Evolutionary conservation across 2,113 vertebrate genomes (phyloP), one percentile per base, ranked within the genome.

Genomic region (Pipa parva): DNA sequence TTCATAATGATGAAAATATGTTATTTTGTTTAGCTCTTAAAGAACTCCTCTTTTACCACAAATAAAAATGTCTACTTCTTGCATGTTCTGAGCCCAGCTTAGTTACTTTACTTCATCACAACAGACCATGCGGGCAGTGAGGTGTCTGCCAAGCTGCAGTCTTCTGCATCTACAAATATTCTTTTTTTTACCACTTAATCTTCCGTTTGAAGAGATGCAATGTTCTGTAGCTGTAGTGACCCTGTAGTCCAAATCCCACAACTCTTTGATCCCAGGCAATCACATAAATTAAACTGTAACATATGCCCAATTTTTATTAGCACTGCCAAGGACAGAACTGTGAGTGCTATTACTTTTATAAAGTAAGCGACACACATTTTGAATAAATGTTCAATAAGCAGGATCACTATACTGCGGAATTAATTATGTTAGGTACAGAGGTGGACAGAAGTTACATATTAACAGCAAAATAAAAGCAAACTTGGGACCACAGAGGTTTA

Each of bases 231-330:
- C 46, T 22, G 18, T 49, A 20, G 18, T 39, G 62, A 65, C 48
- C 61, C 61, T 11, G 33, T 39, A 20, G 25, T 55, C 51, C 51
- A 45, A 56, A 56, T 65, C 51, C 51, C 3, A 42, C 17, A 13
- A 22, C 15, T 42, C 63, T 65, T 54, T 65, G 25, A 65, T 65
- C 63, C 21, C 21, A 18, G 18, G 51, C 36, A 45, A 26, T 20
- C 24, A 45, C 63, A 56, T 64, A 65, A 65, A 65, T 39, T 56
- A 25, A 24, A 20, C 36, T 65, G 37, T 56, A 65, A 46, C 33
- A 42, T 26, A 55, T 45, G 42, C 25, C 36, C n/a, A 6, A 29
- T 37, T 65, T 56, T 31, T 56, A 65, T 65, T 56, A 31, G 63
- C 51, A 65, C 7, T 27, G 36, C 63, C n/a, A 18, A 55, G 26